Base-by-base conservation (phyloP, 2,888 invertebrate species). In the Allygus modestus region DNA sequence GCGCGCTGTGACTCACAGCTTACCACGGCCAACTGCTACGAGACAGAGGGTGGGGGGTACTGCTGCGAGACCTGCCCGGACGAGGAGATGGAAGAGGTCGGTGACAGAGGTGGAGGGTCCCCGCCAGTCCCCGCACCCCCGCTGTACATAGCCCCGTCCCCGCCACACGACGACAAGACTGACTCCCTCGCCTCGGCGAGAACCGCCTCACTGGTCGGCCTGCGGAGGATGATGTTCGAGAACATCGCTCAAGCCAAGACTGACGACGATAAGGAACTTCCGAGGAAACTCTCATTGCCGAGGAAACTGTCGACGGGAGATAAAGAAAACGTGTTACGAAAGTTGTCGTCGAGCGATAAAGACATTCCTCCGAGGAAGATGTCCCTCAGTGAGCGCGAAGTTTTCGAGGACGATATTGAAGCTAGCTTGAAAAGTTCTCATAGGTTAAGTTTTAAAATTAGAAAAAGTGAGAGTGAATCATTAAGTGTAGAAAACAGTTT, bases 31-130 rank as follows among this genome's bases (percentile, higher is more conserved):
- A 96, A 94, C 90, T 96, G 92, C 89, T 95, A 96, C 91, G 95
- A 96, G 91, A 93, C 95, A 71, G 94, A 95, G 90, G 93, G 93
- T 88, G 94, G 94, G 88, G 94, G 95, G 88, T 96, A 94, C 90
- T 95, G 95, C 89, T 97, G 97, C 91, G 96, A 97, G 92, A 94
- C 95, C 87, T 97, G 97, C 91, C 96, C 96, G 83, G 96, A 96
- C 91, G 96, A 96, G 91, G 96, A 95, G 88, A 71, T 71, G 82
- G 82, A 58, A 0, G 26, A 69, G 43, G 86, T 86, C 87, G 33
- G 84, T 84, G 51, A 69, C 43, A 69, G 69, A 41, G 82, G 71
- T 15, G 82, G 82, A 28, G 71, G 51, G 33, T 41, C 75, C 31
- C 20, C 51, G 0, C 33, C 43, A 28, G 71, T 31, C 20, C 43